phyloP scores from a whole-genome alignment of 2,888 invertebrate species.

The Eupithecia inturbata region DNA sequence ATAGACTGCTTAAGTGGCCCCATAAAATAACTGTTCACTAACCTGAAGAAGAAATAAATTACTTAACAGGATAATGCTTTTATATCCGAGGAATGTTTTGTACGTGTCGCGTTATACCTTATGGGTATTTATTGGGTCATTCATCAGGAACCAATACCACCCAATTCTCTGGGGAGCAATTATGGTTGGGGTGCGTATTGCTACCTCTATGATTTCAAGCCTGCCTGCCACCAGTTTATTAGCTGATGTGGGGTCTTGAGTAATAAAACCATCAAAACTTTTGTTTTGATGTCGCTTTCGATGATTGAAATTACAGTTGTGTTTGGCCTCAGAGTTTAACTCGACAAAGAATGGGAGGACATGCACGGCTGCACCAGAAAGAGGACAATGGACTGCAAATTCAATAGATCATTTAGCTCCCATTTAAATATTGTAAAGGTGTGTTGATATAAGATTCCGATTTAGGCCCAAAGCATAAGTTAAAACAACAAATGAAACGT shows the following conservation, averaged over 20 bases:
- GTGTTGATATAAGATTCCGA: not conserved
- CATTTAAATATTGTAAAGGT: not conserved
- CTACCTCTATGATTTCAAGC: constrained; percentile 66
- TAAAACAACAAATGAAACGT: constrained; percentile 75
- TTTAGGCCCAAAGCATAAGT: constrained; percentile 64
- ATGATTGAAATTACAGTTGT: constrained; percentile 40
- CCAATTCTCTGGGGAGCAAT: constrained; percentile 77
- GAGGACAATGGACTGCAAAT: not conserved
- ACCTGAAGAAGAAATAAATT: constrained; percentile 83
- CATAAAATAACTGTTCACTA: constrained; percentile 79
- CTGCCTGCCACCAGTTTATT: constrained; percentile 64
- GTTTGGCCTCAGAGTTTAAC: not conserved
- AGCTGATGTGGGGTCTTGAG: constrained; percentile 58
- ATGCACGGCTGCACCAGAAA: not conserved
- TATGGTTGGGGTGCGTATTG: constrained; percentile 82
- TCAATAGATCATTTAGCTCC: constrained; percentile 5
- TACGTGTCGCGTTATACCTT: constrained; percentile 80
- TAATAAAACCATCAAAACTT: constrained; percentile 45
- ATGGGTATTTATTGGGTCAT: constrained; percentile 83
- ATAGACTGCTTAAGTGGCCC: constrained; percentile 79
- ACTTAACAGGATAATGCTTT: constrained; percentile 83
- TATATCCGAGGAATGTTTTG: constrained; percentile 78
- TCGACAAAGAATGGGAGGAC: not conserved
- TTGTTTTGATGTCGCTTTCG: constrained; percentile 41
- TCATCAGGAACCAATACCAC: constrained; percentile 80